Evolutionary conservation across 2,888 invertebrate genomes (phyloP), one percentile per base, ranked within the genome.

Genomic region (Siphlonurus alternatus): DNA sequence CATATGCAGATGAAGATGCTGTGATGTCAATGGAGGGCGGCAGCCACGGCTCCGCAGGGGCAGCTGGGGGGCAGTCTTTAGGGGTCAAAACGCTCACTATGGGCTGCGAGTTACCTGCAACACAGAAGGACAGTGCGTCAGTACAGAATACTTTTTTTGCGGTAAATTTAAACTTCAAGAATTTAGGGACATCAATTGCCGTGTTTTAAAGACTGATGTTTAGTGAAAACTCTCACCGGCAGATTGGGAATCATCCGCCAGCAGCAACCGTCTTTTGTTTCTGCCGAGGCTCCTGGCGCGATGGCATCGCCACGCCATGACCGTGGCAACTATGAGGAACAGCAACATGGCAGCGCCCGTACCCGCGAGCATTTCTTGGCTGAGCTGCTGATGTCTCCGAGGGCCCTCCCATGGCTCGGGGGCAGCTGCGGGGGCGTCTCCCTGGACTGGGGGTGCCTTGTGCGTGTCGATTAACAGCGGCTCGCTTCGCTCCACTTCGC

Each of bases 261-360:
- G 56, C 56, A 56, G 56, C 56, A 56, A 56, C 7, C 56, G 5
- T 56, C 56, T 56, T 56, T 56, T 56, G 56, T n/a, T 20, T 7
- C n/a, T 56, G 56, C 19, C 56, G n/a, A 20, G 56, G 56, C 56
- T 56, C 20, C 80, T 78, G 64, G 81, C 81, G 24, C 80, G 78
- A 70, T 80, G 79, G 53, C 80, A 79, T 71, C 80, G 77, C 73
- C 81, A 80, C 72, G 81, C 79, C 80, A 81, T 82, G 10, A 81
- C 76, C 59, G 78, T 79, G 25, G 82, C 71, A 23, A 83, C 76
- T 63, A 83, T 77, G 7, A 75, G 70, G 69, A 78, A 77, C 63
- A 78, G 69, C 20, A 77, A 66, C 23, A 78, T 71, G 51, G 83
- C 84, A 67, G 82, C 82, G 65, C 81, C 75, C 66, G 80, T 80